These are phyloP conservation scores for Drosophila anomalata DNA, from an alignment of 2,888 invertebrate species.

Conservation along the genomic window DNA sequence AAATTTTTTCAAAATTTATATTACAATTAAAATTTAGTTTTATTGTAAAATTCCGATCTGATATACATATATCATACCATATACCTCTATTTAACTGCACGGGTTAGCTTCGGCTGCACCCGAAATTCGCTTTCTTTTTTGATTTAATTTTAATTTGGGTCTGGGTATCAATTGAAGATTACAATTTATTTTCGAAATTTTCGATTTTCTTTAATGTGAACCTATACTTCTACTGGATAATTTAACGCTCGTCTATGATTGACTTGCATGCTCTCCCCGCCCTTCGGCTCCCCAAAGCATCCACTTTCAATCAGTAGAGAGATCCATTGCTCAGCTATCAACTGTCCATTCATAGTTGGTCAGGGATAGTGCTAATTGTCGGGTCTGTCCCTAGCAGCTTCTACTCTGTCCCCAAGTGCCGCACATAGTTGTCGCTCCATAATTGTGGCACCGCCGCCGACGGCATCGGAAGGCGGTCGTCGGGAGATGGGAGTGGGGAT, in stretches of 20 bases:
- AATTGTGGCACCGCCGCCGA: conserved; percentile 59
- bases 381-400: conserved; percentile 31
- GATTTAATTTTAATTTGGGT: no score
- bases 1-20: no score
- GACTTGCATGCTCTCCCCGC: conserved; percentile 20
- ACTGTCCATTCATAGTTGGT: conserved; percentile 66
- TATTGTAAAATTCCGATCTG: no score
- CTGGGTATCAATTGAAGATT: no score
- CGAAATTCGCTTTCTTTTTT: no score
- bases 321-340: conserved; percentile 11
- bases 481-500: not conserved
- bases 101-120: no score
- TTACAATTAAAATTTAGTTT: no score
- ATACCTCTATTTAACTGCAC: no score
- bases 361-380: conserved; percentile 65
- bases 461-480: conserved; percentile 8
- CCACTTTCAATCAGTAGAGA: conserved; percentile 38
- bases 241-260: conserved; percentile 24
- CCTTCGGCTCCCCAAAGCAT: conserved; percentile 5
- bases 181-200: not conserved
- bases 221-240: conserved; percentile 16
- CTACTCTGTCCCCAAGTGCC: conserved; percentile 63
- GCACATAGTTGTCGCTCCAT: conserved; percentile 78
- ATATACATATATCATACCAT: no score
- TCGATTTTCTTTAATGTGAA: not conserved